A percentile compares a stretch with the other conserved stretches of the same genome.
Conservation (phyloP, 64 coral and sea anemone species). For the Anthopleura sola region DNA sequence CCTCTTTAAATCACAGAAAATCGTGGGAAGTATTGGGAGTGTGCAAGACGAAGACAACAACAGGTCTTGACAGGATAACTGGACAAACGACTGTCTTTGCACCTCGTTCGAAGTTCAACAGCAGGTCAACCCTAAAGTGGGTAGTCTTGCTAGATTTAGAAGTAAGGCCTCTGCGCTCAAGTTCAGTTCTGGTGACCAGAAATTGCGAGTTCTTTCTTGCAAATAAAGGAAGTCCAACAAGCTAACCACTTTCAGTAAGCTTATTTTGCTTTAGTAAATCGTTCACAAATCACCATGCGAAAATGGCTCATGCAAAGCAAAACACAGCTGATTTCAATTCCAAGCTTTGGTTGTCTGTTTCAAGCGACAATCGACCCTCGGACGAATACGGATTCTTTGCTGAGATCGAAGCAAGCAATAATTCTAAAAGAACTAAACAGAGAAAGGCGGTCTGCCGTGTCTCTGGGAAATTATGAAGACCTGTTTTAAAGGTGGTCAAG, state of each 20-base stretch:
- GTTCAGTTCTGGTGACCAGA: not conserved
- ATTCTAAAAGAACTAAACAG: conserved; percentile 13
- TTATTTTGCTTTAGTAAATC: not conserved
- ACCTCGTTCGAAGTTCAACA: not conserved
- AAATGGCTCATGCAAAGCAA: not conserved
- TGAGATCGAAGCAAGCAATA: not conserved
- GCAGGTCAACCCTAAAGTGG: not conserved
- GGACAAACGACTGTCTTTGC: not conserved
- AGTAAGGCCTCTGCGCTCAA: not conserved
- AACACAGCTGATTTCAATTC: conserved; percentile 20
- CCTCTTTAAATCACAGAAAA: conserved; percentile 24
- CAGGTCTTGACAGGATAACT: conserved; percentile 17
- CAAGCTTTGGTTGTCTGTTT: not conserved
- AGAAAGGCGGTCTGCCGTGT: conserved; percentile 9
- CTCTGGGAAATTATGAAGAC: not conserved
- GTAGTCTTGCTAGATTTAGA: not conserved
- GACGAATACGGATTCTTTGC: not conserved
- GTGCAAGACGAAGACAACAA: conserved; percentile 1
- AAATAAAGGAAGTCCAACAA: conserved; percentile 7
- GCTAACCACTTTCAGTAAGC: not conserved
- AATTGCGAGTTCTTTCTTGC: conserved; percentile 15
- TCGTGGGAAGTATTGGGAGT: conserved; percentile 6
- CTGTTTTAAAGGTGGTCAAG: conserved; percentile 3
- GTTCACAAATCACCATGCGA: conserved; percentile 2
- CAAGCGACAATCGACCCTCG: not conserved